A percentile compares a stretch with the other conserved stretches of the same genome.
phyloP scores from a whole-genome alignment of 1,140 invertebrate genomes.

The Drosophila jambulina region DNA sequence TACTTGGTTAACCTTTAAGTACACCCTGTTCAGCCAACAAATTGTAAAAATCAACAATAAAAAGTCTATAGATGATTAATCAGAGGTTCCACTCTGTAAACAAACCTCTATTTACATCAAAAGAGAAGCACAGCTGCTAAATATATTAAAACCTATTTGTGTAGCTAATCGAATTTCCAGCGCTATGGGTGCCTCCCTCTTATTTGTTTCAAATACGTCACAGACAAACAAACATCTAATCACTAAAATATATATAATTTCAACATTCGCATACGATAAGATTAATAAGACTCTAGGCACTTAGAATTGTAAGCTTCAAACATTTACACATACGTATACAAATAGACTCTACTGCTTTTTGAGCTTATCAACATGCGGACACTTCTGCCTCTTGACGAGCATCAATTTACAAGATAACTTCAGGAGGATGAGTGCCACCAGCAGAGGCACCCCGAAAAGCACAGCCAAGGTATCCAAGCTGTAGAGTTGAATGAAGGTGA shows the following conservation, averaged over 20 bases:
- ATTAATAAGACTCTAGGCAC: neutral
- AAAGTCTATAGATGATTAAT: no score
- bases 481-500: constrained; percentile 85
- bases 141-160: no score
- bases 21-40: no score
- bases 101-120: no score
- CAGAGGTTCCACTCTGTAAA: no score
- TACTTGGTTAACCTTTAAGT: no score
- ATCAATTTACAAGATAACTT: constrained; percentile 22
- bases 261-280: neutral
- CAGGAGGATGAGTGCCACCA: constrained; percentile 6
- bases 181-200: neutral
- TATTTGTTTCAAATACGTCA: no score
- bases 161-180: neutral
- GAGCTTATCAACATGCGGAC: constrained; percentile 20
- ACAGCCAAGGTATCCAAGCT: constrained; percentile 85
- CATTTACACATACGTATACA: neutral
- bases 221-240: neutral
- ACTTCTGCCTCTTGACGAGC: constrained; percentile 5
- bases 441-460: constrained; percentile 40
- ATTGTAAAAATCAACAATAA: no score
- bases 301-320: neutral
- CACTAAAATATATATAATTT: neutral
- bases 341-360: constrained; percentile 43
- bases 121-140: no score